Conservation (phyloP, 2,888 invertebrate genomes). For the Antheraea yamamai region DNA sequence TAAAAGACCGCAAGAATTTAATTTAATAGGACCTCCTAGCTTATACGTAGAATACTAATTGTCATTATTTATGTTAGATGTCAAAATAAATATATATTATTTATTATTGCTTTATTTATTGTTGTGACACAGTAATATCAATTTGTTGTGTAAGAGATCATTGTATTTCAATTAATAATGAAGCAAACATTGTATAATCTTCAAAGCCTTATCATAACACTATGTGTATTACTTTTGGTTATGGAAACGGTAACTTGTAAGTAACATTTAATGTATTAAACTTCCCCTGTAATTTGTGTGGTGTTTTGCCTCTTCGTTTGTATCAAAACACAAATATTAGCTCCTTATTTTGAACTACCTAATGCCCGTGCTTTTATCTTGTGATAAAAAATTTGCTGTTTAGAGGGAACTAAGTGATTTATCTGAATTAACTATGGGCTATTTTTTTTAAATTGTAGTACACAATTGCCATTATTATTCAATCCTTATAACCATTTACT, state of each 20-base stretch:
- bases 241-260: not conserved
- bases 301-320: no score
- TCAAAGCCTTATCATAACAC: not conserved
- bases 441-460: no score
- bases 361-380: no score
- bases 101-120: not conserved
- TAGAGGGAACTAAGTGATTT: no score
- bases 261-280: not conserved
- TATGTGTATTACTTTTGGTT: not conserved
- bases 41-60: conserved; percentile 32
- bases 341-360: no score
- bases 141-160: not conserved
- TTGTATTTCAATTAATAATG: not conserved
- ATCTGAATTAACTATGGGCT: no score
- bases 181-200: not conserved
- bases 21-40: conserved; percentile 41
- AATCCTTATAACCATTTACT: no score
- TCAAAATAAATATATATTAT: not conserved
- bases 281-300: no score
- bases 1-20: conserved; percentile 29
- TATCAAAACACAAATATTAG: no score
- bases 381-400: no score
- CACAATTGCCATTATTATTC: no score
- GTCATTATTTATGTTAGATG: not conserved
- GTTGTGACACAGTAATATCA: not conserved